Conservation (phyloP, 2,888 invertebrate species). For the Gisinianus flammeolus region DNA sequence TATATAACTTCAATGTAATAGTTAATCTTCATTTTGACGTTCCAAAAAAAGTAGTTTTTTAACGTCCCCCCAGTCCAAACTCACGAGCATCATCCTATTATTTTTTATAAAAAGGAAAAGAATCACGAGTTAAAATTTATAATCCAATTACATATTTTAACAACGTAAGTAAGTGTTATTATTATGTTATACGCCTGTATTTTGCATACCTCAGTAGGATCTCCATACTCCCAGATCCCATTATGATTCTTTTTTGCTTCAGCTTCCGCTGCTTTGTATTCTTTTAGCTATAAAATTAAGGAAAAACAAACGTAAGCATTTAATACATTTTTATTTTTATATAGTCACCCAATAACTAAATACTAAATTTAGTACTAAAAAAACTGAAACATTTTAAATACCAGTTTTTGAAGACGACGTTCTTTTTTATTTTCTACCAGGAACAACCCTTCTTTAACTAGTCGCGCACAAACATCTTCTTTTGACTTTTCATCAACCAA, state of each 20-base stretch:
- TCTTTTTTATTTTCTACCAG: conserved; percentile 82
- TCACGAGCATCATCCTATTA: conserved; percentile 76
- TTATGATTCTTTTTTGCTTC: conserved; percentile 83
- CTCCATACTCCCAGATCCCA: conserved; percentile 98
- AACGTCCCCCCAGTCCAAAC: conserved; percentile 66
- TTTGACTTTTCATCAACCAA: conserved; percentile 62
- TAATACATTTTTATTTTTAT: neutral
- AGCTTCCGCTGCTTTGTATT: conserved; percentile 85
- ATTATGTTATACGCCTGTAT: no score
- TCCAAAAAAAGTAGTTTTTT: neutral
- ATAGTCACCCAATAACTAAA: neutral
- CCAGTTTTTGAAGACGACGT: conserved; percentile 77
- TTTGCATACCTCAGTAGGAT: conserved; percentile 79
- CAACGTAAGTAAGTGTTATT: no score
- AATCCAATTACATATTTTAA: no score
- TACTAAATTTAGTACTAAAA: conserved; percentile 3
- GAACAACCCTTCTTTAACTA: conserved; percentile 85
- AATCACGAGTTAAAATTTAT: no score
- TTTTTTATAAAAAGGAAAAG: no score
- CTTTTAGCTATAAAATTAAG: conserved; percentile 67
- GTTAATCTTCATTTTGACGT: conserved; percentile 8
- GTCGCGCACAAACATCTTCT: conserved; percentile 75
- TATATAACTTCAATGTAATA: conserved; percentile 12
- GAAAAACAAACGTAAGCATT: neutral
- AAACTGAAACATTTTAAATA: conserved; percentile 61